Conservation (phyloP, 2,888 invertebrate genomes). For the Platycnemis pennipes region DNA sequence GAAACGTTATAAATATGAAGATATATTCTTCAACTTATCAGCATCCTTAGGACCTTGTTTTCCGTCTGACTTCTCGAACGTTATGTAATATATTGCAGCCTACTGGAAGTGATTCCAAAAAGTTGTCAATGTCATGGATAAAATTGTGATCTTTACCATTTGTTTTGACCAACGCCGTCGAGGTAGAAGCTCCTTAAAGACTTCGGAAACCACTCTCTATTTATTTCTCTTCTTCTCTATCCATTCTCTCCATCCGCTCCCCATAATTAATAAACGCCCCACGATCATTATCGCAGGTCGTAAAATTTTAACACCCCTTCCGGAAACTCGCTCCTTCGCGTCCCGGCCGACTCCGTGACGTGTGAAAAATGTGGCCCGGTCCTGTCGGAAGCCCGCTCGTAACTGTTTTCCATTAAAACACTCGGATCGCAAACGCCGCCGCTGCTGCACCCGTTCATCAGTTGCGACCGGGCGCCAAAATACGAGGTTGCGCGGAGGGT, state of each 20-base stretch:
- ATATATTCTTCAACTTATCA: too few species aligned
- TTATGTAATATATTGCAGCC: too few species aligned
- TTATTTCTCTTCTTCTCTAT: background rate
- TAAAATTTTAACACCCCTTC: slow-evolving; percentile 22
- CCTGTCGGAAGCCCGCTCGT: background rate
- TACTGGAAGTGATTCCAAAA: too few species aligned
- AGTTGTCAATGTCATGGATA: too few species aligned
- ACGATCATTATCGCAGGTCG: slow-evolving; percentile 14
- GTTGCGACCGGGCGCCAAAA: background rate
- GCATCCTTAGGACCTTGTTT: too few species aligned
- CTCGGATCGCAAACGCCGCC: background rate
- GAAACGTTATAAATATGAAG: too few species aligned
- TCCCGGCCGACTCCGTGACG: background rate
- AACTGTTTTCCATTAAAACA: background rate
- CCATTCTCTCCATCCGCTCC: background rate
- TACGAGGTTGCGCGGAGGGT: background rate
- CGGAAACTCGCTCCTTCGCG: background rate
- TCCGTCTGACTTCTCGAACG: too few species aligned
- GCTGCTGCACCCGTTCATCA: background rate
- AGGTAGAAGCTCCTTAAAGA: too few species aligned
- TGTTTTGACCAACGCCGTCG: too few species aligned
- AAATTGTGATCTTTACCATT: too few species aligned
- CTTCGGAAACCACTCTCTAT: background rate
- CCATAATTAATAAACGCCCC: slow-evolving; percentile 21
- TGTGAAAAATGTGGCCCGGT: background rate